Evolutionary conservation across 2,797 vertebrate species (phyloP), one percentile per base, ranked within the genome.

Genomic region (Hipposideros larvatus): DNA sequence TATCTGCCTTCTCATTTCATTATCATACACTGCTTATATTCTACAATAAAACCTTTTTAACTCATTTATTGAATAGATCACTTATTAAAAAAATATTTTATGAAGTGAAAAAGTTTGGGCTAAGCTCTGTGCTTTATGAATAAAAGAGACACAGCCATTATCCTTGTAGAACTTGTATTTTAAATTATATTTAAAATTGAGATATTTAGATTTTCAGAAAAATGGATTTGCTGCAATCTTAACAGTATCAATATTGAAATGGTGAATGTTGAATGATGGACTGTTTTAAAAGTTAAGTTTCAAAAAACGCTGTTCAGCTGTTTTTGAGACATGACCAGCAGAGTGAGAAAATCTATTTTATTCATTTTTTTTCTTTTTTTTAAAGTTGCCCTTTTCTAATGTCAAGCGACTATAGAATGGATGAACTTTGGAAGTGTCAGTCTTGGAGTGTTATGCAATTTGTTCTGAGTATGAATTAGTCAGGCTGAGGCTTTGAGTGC

Each of bases 381-480:
- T 87, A 94, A 95, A 97, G 71, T 92, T 97, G 97, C 95, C 96
- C 97, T 98, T 97, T 98, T 96, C 95, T 97, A 97, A 97, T 98
- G 97, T 97, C 97, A 97, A 75, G 94, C 87, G 96, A 95, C 75
- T 95, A 91, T 77, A 96, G 92, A 97, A 94, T 6, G 46, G 92
- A 95, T 97, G 97, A 98, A 97, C 97, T 97, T 98, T 97, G 96
- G n/a, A 98, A 94, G 96, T 98, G 97, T 97, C 97, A 97, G 89
- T 97, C 83, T 94, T 95, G 61, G 71, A 97, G 91, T 93, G 83
- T 96, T 97, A 90, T 37, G 80, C 88, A 97, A 98, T 98, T 97
- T 97, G 95, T 96, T 96, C 96, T 86, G 88, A 97, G 96, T 87
- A 97, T 96, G 96, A 97, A 97, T 97, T 97, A 96, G 96, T 93